These are phyloP conservation scores for Ormyrus pomaceus DNA, from an alignment of 2,888 invertebrate species.

Conservation along the genomic window DNA sequence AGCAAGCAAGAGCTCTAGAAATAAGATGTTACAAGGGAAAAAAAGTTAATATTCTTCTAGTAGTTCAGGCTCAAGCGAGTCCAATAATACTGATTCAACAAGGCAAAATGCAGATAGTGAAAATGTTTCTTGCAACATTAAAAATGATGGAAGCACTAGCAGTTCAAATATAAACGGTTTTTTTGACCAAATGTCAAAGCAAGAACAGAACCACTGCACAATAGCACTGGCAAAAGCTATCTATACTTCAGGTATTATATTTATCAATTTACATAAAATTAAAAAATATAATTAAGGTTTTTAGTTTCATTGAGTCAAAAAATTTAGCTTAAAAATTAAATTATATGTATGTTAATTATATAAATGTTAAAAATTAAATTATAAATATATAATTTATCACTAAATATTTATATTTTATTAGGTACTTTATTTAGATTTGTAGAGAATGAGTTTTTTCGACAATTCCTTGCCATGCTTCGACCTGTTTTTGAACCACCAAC, in stretches of 20 bases:
- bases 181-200: conserved; percentile 6
- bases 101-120: neutral
- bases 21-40: neutral
- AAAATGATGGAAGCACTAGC: neutral
- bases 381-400: neutral
- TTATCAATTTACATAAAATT: neutral
- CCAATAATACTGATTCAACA: neutral
- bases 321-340: neutral
- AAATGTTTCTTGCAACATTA: neutral
- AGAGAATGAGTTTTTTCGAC: conserved; percentile 23
- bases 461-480: conserved; percentile 3
- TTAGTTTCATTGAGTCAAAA: neutral
- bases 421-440: conserved; percentile 12
- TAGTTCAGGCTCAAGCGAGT: neutral
- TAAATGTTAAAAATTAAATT: neutral
- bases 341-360: too few species aligned
- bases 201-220: neutral
- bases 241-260: conserved; percentile 17
- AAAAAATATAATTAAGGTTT: neutral
- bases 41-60: neutral
- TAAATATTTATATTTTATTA: neutral
- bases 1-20: neutral
- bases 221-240: conserved; percentile 33
- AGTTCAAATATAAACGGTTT: neutral
- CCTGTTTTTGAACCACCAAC: conserved; percentile 13